Base-by-base conservation (phyloP, 35 echinoderm and acorn worm species). In the Apostichopus californicus region DNA sequence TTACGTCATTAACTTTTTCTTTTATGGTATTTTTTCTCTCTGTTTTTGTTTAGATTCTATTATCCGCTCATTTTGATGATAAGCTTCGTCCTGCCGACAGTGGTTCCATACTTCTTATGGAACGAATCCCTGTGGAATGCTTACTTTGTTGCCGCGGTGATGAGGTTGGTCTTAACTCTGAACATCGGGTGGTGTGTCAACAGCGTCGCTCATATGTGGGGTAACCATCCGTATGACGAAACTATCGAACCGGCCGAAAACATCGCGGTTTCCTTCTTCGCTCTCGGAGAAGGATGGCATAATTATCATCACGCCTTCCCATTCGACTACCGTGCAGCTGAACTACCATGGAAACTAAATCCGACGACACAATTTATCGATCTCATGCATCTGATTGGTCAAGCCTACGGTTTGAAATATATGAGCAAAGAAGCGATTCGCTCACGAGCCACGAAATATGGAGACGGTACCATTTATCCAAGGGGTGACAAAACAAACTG, bases 271-370 rank as follows among this genome's bases (percentile, higher is more conserved):
- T 70, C 91, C n/a, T 86, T 90, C 5, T 52, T 93, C 6, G 94
- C 93, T 5, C 23, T 95, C 10, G 96, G 96, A 5, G 96, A 97
- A 77, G 96, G 96, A 56, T 97, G 91, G 87, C 96, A 97, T 93
- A 97, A 97, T 88, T 97, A 97, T 73, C 96, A 97, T 21, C 96
- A 97, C 81, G 88, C 85, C 8, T 97, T 97, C 92, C 96, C 96
- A 17, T 84, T 72, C 56, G 96, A 97, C 56, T 97, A 97, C 91
- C 83, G 91, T 1, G 64, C 93, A 6, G 84, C 93, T 15, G 96
- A 97, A 60, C 92, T 95, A 12, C 90, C 90, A 17, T 94, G 90
- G 91, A 61, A 70, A 3, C 17, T 97, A 68, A 97, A 97, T 87
- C 58, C 91, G 15, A 97, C 96, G 1, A 92, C 93, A 54, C 87